A percentile compares a stretch with the other conserved stretches of the same genome.
Conservation (phyloP, 2,113 vertebrate species). For the Dryoscopus gambensis region DNA sequence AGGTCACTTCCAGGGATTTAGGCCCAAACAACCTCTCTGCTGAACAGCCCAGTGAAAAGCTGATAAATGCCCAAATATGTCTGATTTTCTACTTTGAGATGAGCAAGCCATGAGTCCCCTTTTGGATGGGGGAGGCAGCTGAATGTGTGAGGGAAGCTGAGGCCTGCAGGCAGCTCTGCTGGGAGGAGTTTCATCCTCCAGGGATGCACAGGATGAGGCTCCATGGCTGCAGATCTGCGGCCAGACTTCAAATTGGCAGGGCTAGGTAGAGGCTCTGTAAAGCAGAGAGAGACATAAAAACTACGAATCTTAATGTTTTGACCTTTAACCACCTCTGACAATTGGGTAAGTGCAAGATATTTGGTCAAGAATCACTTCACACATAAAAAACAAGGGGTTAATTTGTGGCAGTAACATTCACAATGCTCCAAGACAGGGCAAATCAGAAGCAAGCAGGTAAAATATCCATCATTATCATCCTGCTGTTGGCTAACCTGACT, state of each 20-base stretch:
- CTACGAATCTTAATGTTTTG: neutral
- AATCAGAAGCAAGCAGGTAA: neutral
- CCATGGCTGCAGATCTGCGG: neutral
- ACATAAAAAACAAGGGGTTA: neutral
- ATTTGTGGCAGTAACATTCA: neutral
- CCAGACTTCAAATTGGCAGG: neutral
- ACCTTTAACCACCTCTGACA: neutral
- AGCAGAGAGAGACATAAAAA: neutral
- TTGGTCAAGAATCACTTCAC: neutral
- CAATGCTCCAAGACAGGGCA: neutral
- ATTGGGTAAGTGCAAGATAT: neutral
- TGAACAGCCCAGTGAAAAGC: neutral
- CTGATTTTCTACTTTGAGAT: neutral
- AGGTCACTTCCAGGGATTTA: neutral
- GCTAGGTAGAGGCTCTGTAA: neutral
- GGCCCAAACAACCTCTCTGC: neutral
- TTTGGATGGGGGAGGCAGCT: accelerated
- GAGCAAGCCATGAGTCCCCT: neutral
- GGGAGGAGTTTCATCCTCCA: neutral
- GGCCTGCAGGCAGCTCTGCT: accelerated
- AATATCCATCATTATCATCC: neutral
- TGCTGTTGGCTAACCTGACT: neutral
- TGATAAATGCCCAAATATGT: neutral
- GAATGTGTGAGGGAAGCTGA: neutral
- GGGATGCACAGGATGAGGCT: accelerated